Evolutionary conservation across 2,797 vertebrate genomes (phyloP), one percentile per base, ranked within the genome.

Genomic region (Myiotriccus ornatus): DNA sequence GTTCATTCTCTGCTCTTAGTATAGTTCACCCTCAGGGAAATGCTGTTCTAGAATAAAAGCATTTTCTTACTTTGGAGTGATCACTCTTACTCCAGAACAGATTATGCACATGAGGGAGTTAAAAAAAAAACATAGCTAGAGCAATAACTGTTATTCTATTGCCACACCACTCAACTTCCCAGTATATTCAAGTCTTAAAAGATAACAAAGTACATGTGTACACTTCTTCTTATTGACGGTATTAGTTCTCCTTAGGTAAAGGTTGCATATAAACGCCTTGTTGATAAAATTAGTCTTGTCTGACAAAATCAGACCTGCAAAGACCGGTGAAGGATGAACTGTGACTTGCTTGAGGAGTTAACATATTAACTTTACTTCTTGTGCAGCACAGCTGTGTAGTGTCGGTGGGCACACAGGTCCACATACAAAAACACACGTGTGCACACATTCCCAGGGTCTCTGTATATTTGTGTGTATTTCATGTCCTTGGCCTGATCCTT

Each of bases 51-150:
- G 89, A 97, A 93, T 78, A 90, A 94, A 93, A 91, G 73, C 85
- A 63, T 86, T 89, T 73, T 88, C 77, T 91, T 91, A 84, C 85
- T 93, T 93, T 79, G 74, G 87, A 90, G 85, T 93, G 88, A 94
- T 90, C 93, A 95, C 83, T 91, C 67, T 63, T 95, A 95, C 82
- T 96, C 89, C 67, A 86, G 89, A 84, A 70, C 10, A 93, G 87
- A 93, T 79, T 90, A 94, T 67, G 85, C 81, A 94, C 91, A 90
- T 63, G 85, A 94, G 74, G 49, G 59, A 94, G 67, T 87, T 84
- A 88, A 95, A 94, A 88, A 55, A 95, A 63, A 28, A 10, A 41
- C 70, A 64, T 8, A 96, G 85, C 73, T 64, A 46, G 59, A 86
- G 74, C 80, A 86, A 27, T 94, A 92, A 91, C 35, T 91, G 84